Evolutionary conservation across 2,113 vertebrate genomes (phyloP), one percentile per base, ranked within the genome.

Genomic region (Heloderma charlesbogerti): DNA sequence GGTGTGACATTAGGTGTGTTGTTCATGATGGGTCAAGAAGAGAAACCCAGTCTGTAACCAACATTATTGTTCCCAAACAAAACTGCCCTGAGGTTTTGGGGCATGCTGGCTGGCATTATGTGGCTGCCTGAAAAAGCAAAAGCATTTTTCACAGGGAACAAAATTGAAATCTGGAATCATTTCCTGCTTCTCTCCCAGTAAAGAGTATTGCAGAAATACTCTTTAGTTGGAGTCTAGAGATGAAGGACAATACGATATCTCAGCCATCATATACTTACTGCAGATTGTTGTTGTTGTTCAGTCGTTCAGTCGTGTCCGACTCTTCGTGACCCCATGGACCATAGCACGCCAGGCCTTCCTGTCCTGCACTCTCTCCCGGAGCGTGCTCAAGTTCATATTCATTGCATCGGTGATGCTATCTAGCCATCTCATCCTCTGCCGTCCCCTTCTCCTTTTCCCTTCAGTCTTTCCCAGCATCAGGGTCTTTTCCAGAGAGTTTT

Each of bases 111-210:
- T 89, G 63, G 89, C 94, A 91, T 2, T n/a, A 37, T 80, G 63
- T 69, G 12, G 40, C 31, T 48, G 40, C 8, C 34, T 6, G 57
- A 75, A 27, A 43, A 40, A 40, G 40, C 10, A 81, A 77, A 88
- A 51, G 1, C 27, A 1, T 0, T 0, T 63, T 66, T 60, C 82
- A 90, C n/a, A 9, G 0, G 29, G 48, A 37, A 40, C 13, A 2
- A 4, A 72, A 37, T 0, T 43, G 77, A 69, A 63, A 25, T 2
- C 1, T 66, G 12, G 54, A 0, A 45, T 1, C 34, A 74, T 51
- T 43, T 72, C 84, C 66, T 85, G 27, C n/a, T 29, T 10, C 51
- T 75, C 40, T 16, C 2, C 8, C 37, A n/a, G 37, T 8, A 7
- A 66, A 54, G 22, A 16, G 37, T n/a, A 54, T 54, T 15, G 27